Evolutionary conservation across 2,888 invertebrate genomes (phyloP), one percentile per base, ranked within the genome.

Genomic region (Perizoma flavofasciatum): DNA sequence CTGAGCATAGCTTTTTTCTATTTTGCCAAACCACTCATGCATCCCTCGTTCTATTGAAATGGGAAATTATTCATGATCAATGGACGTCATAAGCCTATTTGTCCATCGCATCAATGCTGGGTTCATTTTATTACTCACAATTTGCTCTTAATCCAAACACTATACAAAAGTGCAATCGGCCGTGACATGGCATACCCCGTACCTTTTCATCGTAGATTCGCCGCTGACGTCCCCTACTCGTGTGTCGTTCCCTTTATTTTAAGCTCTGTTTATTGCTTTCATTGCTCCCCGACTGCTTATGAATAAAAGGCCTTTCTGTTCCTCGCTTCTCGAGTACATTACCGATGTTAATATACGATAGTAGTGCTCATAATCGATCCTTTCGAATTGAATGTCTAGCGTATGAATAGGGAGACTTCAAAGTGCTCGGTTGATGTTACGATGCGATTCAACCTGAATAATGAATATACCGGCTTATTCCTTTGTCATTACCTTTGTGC

Each of bases 321-420:
- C 71, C 64, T 59, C 77, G 73, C 75, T 66, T 79, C 80, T 81
- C 73, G 65, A 81, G 83, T 77, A 85, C 85, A 88, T 88, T 88
- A 88, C 75, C 78, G 83, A 87, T 83, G 84, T 83, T 86, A 88
- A 87, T 88, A 86, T 75, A 75, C 82, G 83, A 85, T 86, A 83
- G 79, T 78, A 81, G 77, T 74, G 79, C 75, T 76, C 79, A 81
- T 84, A 84, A 87, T 85, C 83, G 86, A 85, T 84, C 75, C 78
- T 73, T 75, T 74, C 75, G 72, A 72, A 74, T 79, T 78, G 72
- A 80, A 78, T 79, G 74, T 74, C 69, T 77, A 70, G 70, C 65
- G 62, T 66, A 69, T 70, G 67, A 73, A 66, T 68, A 68, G 72
- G 61, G 68, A 66, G 67, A 67, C 67, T 56, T 69, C 68, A 67